These are phyloP conservation scores for Bombylius discolor DNA, from an alignment of 2,888 invertebrate genomes.

Conservation along the genomic window DNA sequence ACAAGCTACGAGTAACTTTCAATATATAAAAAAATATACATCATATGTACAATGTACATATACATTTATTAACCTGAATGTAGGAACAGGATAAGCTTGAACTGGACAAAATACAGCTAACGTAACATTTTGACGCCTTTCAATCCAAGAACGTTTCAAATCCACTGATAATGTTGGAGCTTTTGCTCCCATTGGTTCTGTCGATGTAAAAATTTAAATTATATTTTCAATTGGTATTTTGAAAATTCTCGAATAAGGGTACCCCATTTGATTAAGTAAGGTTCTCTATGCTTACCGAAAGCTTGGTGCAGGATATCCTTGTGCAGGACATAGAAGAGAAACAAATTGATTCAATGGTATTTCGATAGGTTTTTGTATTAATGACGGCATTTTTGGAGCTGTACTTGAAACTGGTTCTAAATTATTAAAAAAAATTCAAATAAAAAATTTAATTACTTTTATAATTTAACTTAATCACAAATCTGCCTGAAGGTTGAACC, in stretches of 20 bases:
- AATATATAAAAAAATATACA: no score
- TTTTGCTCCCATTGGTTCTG: constrained; percentile 53
- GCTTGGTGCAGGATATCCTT: constrained; percentile 53
- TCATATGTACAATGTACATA: no score
- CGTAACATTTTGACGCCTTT: constrained; percentile 45
- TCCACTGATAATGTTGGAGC: constrained; percentile 45
- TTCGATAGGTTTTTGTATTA: constrained; percentile 12
- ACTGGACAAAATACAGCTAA: constrained; percentile 59
- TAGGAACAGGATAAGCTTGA: constrained; percentile 60
- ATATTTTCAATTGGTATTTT: no score
- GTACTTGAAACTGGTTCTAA: constrained; percentile 39
- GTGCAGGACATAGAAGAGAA: constrained; percentile 49
- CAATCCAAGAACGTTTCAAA: constrained; percentile 40
- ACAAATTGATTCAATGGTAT: constrained; percentile 4
- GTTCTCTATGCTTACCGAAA: constrained; percentile 42
- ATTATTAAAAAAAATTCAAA: no score
- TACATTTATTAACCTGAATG: constrained; percentile 42
- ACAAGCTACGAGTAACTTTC: no score
- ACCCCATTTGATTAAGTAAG: no score
- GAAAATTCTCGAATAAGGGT: no score
- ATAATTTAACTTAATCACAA: no score
- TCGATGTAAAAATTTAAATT: neutral
- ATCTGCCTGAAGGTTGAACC: no score
- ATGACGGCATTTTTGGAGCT: constrained; percentile 32
- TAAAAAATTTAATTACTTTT: no score